A percentile compares a stretch with the other conserved stretches of the same genome.
Conservation (phyloP, 2,113 vertebrate species). For the Globicephala melas region DNA sequence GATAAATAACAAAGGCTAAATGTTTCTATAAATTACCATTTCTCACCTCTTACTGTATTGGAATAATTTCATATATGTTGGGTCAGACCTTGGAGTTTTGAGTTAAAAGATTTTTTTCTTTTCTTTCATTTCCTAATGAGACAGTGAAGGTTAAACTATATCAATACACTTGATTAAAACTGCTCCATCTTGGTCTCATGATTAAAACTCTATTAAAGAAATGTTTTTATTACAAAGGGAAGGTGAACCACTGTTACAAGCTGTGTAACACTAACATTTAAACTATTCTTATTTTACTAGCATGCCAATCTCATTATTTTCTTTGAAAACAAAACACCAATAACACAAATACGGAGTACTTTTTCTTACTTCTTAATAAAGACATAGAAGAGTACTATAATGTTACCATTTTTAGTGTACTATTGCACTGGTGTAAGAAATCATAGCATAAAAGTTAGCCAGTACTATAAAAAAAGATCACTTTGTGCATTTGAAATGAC, state of each 20-base stretch:
- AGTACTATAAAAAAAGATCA: slow-evolving; percentile 10
- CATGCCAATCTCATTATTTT: background rate
- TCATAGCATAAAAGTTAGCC: background rate
- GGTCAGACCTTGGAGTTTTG: background rate
- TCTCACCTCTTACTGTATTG: background rate
- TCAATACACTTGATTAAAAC: background rate
- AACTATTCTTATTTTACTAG: background rate
- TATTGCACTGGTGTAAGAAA: background rate
- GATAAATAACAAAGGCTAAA: background rate
- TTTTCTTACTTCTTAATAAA: slow-evolving; percentile 24
- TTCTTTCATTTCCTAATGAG: background rate
- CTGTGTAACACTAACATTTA: background rate
- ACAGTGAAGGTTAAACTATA: background rate
- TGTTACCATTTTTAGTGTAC: background rate
- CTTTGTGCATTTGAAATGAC: background rate
- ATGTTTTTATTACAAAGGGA: background rate
- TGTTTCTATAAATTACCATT: background rate
- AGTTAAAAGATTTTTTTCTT: background rate
- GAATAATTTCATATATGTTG: background rate
- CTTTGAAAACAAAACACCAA: background rate
- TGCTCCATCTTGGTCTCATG: background rate
- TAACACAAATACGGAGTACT: background rate
- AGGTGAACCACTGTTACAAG: background rate
- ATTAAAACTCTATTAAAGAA: slow-evolving; percentile 23
- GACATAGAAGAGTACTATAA: background rate